phyloP scores from a whole-genome alignment of 2,797 vertebrate genomes.

The Sparidentex hasta region DNA sequence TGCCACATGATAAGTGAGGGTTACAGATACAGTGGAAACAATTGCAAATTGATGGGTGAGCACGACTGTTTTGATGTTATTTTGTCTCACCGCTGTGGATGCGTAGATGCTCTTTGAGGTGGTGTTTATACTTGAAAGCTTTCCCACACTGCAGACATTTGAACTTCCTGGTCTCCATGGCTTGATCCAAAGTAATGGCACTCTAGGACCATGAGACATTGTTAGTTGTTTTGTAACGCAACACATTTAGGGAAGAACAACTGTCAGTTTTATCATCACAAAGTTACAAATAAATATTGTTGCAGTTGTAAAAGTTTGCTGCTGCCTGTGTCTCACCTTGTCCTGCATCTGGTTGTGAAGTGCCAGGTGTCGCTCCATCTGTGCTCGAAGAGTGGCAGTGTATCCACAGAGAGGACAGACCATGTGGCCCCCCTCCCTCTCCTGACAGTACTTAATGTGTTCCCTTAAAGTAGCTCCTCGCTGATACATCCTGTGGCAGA shows the following conservation, averaged over 20 bases:
- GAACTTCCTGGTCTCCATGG: constrained; percentile 87
- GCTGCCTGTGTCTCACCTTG: constrained; percentile 72
- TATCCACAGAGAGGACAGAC: constrained; percentile 85
- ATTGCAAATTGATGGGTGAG: constrained; percentile 65
- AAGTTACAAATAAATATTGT: not conserved
- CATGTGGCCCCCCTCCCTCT: constrained; percentile 78
- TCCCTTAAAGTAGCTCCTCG: constrained; percentile 81
- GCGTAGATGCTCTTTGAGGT: constrained; percentile 91
- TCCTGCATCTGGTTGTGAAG: constrained; percentile 84
- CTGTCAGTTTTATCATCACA: not conserved
- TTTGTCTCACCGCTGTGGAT: constrained; percentile 89
- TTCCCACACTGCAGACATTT: constrained; percentile 90
- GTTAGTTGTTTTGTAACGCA: constrained; percentile 21
- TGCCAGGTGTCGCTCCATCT: constrained; percentile 86
- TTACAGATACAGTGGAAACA: constrained; percentile 60
- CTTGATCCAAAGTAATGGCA: constrained; percentile 78
- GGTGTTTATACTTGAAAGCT: constrained; percentile 92
- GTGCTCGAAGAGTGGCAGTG: constrained; percentile 82
- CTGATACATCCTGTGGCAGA: constrained; percentile 83
- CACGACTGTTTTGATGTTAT: constrained; percentile 61
- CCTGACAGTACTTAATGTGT: constrained; percentile 86
- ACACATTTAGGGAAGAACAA: not conserved
- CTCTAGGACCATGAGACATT: constrained; percentile 64
- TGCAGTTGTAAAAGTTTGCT: not conserved
- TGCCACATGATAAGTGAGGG: constrained; percentile 58